Percentiles rank a stretch among this genome's conserved stretches.
phyloP scores from a whole-genome alignment of 2,888 invertebrate species.

The Diplolepis rosae region DNA sequence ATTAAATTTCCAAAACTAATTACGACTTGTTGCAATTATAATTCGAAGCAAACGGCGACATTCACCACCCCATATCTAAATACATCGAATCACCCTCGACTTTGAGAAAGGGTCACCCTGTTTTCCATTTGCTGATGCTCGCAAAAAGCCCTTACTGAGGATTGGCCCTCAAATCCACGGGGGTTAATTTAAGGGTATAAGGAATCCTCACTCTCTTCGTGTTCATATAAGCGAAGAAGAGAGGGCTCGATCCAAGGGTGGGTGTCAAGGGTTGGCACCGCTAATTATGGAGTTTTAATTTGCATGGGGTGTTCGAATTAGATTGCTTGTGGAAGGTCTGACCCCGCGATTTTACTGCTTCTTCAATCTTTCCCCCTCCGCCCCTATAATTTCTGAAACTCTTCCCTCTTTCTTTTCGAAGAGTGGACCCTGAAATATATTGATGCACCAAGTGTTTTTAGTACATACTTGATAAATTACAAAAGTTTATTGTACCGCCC shows the following conservation, averaged over 20 bases:
- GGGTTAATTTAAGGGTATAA: slow-evolving; percentile 22
- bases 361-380: slow-evolving; percentile 29
- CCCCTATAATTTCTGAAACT: no score
- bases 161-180: slow-evolving; percentile 27
- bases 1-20: slow-evolving; percentile 72
- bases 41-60: slow-evolving; percentile 55
- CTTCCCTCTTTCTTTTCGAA: not conserved
- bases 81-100: slow-evolving; percentile 15
- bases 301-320: slow-evolving; percentile 45
- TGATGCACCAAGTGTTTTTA: slow-evolving; percentile 36
- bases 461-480: slow-evolving; percentile 46
- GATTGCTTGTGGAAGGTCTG: slow-evolving; percentile 45
- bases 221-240: slow-evolving; percentile 36
- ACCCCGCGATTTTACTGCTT: slow-evolving; percentile 31
- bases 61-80: slow-evolving; percentile 3
- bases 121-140: slow-evolving; percentile 15
- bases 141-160: slow-evolving; percentile 1
- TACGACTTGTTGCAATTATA: slow-evolving; percentile 69
- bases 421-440: slow-evolving; percentile 33
- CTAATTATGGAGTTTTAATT: slow-evolving; percentile 40
- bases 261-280: slow-evolving; percentile 44
- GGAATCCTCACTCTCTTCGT: slow-evolving; percentile 48
- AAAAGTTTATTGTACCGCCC: slow-evolving; percentile 40
- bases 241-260: slow-evolving; percentile 38
- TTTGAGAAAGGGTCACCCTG: not conserved